Percentiles rank a stretch among this genome's conserved stretches.
Conservation (phyloP, 2,113 vertebrate genomes). For the Psilopogon haemacephalus region DNA sequence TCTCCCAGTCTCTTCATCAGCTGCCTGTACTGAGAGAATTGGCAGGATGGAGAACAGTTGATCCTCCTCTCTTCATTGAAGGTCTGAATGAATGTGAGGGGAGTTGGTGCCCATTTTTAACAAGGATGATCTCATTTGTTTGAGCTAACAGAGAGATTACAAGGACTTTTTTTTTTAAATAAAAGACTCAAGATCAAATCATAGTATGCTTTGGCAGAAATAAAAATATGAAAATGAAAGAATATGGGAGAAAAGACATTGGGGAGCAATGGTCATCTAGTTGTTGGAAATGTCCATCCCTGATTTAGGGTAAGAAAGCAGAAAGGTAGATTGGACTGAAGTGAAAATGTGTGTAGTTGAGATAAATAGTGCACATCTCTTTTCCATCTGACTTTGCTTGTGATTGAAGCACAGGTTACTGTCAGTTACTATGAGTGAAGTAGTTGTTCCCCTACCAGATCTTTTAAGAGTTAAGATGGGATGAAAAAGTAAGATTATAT, state of each 20-base stretch:
- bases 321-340: background rate
- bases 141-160: background rate
- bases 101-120: background rate
- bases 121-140: background rate
- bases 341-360: background rate
- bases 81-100: background rate
- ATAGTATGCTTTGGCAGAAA: background rate
- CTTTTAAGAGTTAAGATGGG: background rate
- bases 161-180: background rate
- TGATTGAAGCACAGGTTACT: background rate
- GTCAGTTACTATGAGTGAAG: background rate
- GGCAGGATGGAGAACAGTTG: background rate
- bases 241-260: background rate
- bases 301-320: background rate
- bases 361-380: background rate
- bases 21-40: background rate
- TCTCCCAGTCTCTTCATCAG: background rate
- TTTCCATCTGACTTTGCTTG: background rate
- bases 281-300: background rate
- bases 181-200: background rate
- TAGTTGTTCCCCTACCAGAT: background rate
- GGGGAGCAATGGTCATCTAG: background rate
- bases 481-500: background rate
- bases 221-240: background rate
- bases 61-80: background rate